phyloP scores from a whole-genome alignment of 2,797 vertebrate species.

The Philypnodon macrostomus region DNA sequence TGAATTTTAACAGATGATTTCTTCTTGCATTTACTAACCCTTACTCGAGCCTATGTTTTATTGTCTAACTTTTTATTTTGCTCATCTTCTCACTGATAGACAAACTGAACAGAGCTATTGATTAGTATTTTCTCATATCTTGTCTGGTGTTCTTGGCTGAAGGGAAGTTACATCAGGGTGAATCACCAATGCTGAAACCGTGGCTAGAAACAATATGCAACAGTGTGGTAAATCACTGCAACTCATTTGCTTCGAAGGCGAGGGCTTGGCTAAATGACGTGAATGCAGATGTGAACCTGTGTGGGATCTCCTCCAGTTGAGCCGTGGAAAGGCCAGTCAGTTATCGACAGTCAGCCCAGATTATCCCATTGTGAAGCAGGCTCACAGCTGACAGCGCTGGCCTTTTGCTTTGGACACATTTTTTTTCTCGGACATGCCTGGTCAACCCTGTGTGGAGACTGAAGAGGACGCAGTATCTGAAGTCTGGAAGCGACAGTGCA shows the following conservation, averaged over 20 bases:
- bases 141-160: slow-evolving; percentile 20
- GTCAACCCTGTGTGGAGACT: slow-evolving; percentile 46
- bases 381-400: slow-evolving; percentile 59
- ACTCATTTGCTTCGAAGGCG: slow-evolving; percentile 34
- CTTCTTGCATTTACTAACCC: slow-evolving; percentile 76
- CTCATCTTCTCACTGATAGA: slow-evolving; percentile 36
- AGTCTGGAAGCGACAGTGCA: slow-evolving; percentile 34
- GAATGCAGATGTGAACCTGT: slow-evolving; percentile 59
- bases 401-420: slow-evolving; percentile 58
- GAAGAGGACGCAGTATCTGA: slow-evolving; percentile 45
- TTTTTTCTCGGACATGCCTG: slow-evolving; percentile 57
- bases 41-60: slow-evolving; percentile 58
- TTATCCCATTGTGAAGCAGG: slow-evolving; percentile 57
- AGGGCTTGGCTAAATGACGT: slow-evolving; percentile 40
- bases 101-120: slow-evolving; percentile 45
- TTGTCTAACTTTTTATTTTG: slow-evolving; percentile 46
- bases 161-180: slow-evolving; percentile 16
- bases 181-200: slow-evolving; percentile 17
- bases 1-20: slow-evolving; percentile 93
- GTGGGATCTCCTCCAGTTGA: slow-evolving; percentile 40
- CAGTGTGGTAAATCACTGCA: slow-evolving; percentile 38
- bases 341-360: slow-evolving; percentile 60
- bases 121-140: slow-evolving; percentile 53
- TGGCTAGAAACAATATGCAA: slow-evolving; percentile 40
- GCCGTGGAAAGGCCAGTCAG: slow-evolving; percentile 56